These are phyloP conservation scores for Pollenia griseotomentosa DNA, from an alignment of 2,888 invertebrate genomes.

Conservation along the genomic window DNA sequence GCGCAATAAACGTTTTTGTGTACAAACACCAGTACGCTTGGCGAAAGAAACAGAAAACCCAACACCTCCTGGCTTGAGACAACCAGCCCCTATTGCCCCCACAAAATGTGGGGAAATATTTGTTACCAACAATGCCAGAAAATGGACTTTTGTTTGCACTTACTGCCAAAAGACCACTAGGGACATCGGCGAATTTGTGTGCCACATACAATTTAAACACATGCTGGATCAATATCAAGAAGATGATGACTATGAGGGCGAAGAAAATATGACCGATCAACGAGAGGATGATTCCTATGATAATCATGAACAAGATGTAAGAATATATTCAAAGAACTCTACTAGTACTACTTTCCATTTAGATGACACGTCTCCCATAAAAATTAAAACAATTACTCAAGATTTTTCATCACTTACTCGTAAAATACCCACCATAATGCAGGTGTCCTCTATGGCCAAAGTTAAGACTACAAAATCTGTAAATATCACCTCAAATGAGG, in stretches of 20 bases:
- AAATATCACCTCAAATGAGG: slow-evolving; percentile 48
- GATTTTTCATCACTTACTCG: slow-evolving; percentile 16
- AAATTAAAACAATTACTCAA: slow-evolving; percentile 10
- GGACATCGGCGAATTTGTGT: slow-evolving; percentile 78
- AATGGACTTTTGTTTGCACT: slow-evolving; percentile 78
- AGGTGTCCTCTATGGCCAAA: slow-evolving; percentile 39
- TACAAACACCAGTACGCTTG: slow-evolving; percentile 18
- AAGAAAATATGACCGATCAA: slow-evolving; percentile 46
- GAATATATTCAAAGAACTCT: slow-evolving; percentile 39
- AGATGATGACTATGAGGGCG: slow-evolving; percentile 57
- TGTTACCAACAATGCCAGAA: slow-evolving; percentile 77
- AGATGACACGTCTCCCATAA: not conserved
- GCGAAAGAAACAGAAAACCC: not conserved
- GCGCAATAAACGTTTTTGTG: slow-evolving; percentile 50
- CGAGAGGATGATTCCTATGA: slow-evolving; percentile 62
- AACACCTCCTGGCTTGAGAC: not conserved
- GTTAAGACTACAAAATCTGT: slow-evolving; percentile 48
- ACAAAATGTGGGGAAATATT: slow-evolving; percentile 77
- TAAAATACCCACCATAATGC: slow-evolving; percentile 32
- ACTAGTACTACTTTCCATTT: not conserved
- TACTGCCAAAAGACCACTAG: slow-evolving; percentile 77
- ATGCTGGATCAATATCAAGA: slow-evolving; percentile 67
- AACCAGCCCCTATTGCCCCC: not conserved
- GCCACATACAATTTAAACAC: slow-evolving; percentile 77
- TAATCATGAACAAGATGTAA: slow-evolving; percentile 76